phyloP scores from a whole-genome alignment of 2,113 vertebrate species.

The Ellobius talpinus region DNA sequence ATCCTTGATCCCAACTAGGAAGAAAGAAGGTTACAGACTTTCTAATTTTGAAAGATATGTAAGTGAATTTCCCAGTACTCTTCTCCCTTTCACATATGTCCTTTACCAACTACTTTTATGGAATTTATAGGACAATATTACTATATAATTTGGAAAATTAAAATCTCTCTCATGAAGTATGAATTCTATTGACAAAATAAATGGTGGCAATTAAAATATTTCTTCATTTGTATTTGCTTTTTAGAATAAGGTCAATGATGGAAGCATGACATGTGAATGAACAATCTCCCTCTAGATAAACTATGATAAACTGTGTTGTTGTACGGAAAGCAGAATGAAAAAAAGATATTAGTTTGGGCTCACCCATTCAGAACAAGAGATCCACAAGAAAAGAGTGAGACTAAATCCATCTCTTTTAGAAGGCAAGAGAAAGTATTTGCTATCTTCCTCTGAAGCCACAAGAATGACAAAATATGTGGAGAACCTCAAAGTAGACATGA shows the following conservation, averaged over 20 bases:
- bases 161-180: not conserved
- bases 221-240: not conserved
- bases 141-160: not conserved
- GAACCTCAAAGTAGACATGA: not conserved
- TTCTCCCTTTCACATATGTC: not conserved
- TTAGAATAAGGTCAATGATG: not conserved
- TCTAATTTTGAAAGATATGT: not conserved
- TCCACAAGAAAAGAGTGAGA: not conserved
- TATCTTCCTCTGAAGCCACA: not conserved
- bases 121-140: not conserved
- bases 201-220: not conserved
- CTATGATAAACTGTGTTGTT: fast-evolving
- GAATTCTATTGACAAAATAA: not conserved
- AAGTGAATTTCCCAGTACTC: not conserved
- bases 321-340: not conserved
- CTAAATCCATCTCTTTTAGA: not conserved
- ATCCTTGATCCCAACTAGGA: not conserved
- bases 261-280: not conserved
- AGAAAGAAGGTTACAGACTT: not conserved
- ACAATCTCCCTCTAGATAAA: fast-evolving
- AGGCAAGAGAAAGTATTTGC: not conserved
- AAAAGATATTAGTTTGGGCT: not conserved
- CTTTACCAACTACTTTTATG: not conserved
- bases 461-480: fast-evolving
- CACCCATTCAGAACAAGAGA: not conserved